Evolutionary conservation across 2,888 invertebrate species (phyloP).

Genomic region (Crepidodera aurea): DNA sequence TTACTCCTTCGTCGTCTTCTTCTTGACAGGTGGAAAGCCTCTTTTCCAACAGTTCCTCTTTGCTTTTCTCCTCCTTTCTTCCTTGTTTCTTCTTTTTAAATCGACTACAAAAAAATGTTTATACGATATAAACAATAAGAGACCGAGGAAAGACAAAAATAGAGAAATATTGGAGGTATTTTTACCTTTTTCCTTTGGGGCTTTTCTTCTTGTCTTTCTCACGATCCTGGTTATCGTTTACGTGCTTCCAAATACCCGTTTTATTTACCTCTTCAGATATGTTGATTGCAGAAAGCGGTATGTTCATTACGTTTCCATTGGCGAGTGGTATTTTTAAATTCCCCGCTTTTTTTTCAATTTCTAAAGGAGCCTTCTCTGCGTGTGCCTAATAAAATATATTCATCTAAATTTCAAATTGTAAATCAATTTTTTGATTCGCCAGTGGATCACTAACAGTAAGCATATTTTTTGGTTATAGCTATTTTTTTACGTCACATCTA

Average conservation of each 20-base stretch:
- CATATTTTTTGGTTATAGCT: no score
- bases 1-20: constrained; percentile 78
- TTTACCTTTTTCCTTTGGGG: constrained; percentile 43
- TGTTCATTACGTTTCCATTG: constrained; percentile 90
- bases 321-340: constrained; percentile 88
- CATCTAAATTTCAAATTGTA: no score
- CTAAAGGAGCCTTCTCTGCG: constrained; percentile 36
- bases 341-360: constrained; percentile 44
- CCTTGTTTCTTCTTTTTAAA: constrained; percentile 74
- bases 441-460: no score
- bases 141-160: not conserved
- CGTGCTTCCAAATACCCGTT: constrained; percentile 93
- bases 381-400: constrained; percentile 21
- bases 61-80: constrained; percentile 71
- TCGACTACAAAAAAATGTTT: constrained; percentile 44
- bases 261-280: constrained; percentile 94
- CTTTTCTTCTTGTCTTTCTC: constrained; percentile 58
- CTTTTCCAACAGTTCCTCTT: constrained; percentile 64
- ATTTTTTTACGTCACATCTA: no score
- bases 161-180: no score
- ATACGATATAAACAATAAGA: no score
- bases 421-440: no score
- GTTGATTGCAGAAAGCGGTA: constrained; percentile 84
- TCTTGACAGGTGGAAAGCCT: constrained; percentile 87
- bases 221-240: constrained; percentile 72